Evolutionary conservation across 2,888 invertebrate genomes (phyloP).

Genomic region (Anagyrus pseudococci): DNA sequence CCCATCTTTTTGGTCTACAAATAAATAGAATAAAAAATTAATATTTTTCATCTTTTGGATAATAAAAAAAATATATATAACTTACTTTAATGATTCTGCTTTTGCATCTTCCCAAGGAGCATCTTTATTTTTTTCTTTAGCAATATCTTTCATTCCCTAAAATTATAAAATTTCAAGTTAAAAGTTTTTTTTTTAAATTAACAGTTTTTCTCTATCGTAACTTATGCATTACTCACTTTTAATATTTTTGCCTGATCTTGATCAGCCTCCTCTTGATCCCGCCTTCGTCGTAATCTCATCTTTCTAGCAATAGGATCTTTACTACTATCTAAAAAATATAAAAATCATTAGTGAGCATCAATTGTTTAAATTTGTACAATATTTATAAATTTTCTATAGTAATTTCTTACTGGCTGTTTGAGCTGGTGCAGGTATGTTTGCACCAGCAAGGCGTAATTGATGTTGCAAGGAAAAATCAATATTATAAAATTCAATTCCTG

Average conservation of each 20-base stretch:
- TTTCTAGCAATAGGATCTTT: slow-evolving; percentile 96
- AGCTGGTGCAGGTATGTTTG: slow-evolving; percentile 77
- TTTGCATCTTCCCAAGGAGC: slow-evolving; percentile 72
- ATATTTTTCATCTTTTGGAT: slow-evolving; percentile 5
- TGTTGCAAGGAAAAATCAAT: slow-evolving; percentile 98
- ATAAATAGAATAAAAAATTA: slow-evolving; percentile 8
- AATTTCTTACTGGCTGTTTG: slow-evolving; percentile 71
- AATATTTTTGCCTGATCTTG: slow-evolving; percentile 88
- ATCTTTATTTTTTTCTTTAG: slow-evolving; percentile 81
- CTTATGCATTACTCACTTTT: slow-evolving; percentile 63
- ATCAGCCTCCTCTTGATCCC: slow-evolving; percentile 82
- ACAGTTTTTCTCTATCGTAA: slow-evolving; percentile 5
- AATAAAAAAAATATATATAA: slow-evolving; percentile 21
- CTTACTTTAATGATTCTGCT: slow-evolving; percentile 76
- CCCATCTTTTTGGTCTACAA: slow-evolving; percentile 90
- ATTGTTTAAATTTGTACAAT: slow-evolving; percentile 12
- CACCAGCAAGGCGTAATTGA: slow-evolving; percentile 91
- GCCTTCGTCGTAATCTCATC: slow-evolving; percentile 83
- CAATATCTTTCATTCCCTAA: slow-evolving; percentile 84
- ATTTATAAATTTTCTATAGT: slow-evolving; percentile 3
- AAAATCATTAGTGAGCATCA: slow-evolving; percentile 2
- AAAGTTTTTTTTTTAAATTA: slow-evolving; percentile 13
- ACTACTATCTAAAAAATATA: slow-evolving; percentile 64
- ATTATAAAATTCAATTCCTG: slow-evolving; percentile 93
- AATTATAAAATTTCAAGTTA: slow-evolving; percentile 40